A percentile compares a stretch with the other conserved stretches of the same genome.
phyloP scores from a whole-genome alignment of 64 coral and sea anemone species.

The Dendronephthya gigantea region DNA sequence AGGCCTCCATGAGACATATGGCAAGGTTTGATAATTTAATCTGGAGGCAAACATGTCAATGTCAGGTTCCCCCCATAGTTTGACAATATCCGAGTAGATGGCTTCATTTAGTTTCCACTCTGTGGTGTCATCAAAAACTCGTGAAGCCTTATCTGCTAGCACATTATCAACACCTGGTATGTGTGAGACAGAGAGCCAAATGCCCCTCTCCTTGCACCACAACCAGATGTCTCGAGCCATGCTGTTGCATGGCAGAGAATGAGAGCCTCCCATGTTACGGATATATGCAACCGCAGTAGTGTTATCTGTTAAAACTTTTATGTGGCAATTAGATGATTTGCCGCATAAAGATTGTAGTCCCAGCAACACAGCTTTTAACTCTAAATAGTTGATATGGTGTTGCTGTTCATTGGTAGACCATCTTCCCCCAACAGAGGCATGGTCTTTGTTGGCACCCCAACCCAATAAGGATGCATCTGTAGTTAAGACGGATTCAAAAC shows the following conservation, averaged over 20 bases:
- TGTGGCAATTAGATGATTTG: not conserved
- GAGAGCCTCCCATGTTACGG: not conserved
- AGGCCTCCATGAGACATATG: not conserved
- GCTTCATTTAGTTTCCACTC: constrained; percentile 21
- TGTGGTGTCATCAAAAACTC: constrained; percentile 24
- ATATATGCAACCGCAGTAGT: not conserved
- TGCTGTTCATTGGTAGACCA: not conserved
- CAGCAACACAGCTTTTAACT: not conserved
- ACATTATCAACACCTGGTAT: not conserved
- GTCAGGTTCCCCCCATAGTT: not conserved
- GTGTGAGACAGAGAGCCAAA: not conserved
- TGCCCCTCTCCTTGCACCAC: not conserved
- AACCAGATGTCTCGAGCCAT: not conserved
- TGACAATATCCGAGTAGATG: not conserved
- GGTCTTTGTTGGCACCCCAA: not conserved
- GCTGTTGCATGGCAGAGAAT: not conserved
- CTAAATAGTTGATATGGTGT: not conserved
- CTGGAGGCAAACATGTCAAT: constrained; percentile 22
- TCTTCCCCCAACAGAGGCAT: not conserved
- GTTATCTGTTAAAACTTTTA: not conserved
- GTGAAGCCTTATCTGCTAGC: not conserved
- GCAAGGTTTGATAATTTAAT: not conserved
- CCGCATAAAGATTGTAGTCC: not conserved
- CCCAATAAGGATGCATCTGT: not conserved
- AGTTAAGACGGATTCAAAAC: not conserved